Evolutionary conservation across 2,113 vertebrate species (phyloP).

Genomic region (Neolamprologus falcicula): DNA sequence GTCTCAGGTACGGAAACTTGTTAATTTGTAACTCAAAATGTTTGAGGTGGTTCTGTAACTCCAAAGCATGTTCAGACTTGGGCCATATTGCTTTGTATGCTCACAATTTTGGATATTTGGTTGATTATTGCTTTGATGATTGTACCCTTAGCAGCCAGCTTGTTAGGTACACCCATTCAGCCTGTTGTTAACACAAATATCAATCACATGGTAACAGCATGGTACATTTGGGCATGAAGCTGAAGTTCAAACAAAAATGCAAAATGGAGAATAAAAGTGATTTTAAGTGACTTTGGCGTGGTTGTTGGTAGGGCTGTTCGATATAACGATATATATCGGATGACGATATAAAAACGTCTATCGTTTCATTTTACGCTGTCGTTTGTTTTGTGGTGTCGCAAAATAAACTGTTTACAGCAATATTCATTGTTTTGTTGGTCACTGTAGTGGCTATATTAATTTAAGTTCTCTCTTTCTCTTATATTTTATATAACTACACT

Average conservation of each 20-base stretch:
- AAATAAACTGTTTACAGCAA: too few relatives aligned
- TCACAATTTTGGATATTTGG: neutral
- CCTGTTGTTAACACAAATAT: neutral
- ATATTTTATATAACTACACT: too few relatives aligned
- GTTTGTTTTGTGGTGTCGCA: too few relatives aligned
- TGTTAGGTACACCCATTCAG: neutral
- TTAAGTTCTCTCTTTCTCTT: too few relatives aligned
- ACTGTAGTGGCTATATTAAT: too few relatives aligned
- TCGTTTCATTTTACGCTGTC: accelerated
- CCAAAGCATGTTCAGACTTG: neutral
- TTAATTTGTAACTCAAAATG: neutral
- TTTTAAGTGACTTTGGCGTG: neutral
- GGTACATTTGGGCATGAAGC: neutral
- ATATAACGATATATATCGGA: too few relatives aligned
- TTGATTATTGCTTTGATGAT: neutral
- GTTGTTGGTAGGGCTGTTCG: too few relatives aligned
- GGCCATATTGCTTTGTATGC: neutral
- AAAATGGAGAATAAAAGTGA: neutral
- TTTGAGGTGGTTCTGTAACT: neutral
- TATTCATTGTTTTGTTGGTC: accelerated
- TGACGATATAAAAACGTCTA: accelerated
- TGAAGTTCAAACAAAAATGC: neutral
- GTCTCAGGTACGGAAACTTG: conserved; percentile 73
- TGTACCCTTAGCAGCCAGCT: neutral
- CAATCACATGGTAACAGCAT: neutral